phyloP scores from a whole-genome alignment of 2,113 vertebrate genomes.

The Cynopterus brachyotis region DNA sequence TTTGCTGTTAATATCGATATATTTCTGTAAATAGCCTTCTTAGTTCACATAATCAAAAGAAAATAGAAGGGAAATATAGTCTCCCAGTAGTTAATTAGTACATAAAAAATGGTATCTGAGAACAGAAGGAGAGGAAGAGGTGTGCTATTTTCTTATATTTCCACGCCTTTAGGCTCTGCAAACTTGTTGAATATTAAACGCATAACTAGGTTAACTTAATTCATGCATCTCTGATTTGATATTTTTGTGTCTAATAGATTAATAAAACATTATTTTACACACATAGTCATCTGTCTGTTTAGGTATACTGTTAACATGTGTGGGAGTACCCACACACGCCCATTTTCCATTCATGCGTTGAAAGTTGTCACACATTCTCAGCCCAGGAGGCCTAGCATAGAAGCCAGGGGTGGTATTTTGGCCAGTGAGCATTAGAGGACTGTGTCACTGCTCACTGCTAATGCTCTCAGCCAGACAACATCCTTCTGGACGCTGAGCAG shows the following conservation, averaged over 20 bases:
- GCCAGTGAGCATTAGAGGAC: background rate
- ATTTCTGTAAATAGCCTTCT: constrained; percentile 55
- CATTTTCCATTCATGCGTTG: background rate
- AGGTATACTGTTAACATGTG: background rate
- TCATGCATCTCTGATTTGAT: background rate
- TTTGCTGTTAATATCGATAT: constrained; percentile 60
- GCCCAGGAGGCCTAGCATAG: background rate
- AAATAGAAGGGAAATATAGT: constrained; percentile 28
- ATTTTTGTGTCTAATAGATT: background rate
- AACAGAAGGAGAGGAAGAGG: constrained; percentile 32
- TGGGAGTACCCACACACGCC: background rate
- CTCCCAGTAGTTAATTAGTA: constrained; percentile 59
- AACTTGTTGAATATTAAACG: background rate
- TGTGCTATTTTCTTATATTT: constrained; percentile 48
- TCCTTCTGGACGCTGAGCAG: background rate
- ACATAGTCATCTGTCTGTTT: background rate
- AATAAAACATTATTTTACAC: background rate
- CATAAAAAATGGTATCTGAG: constrained; percentile 57
- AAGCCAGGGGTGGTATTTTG: background rate
- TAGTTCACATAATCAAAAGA: constrained; percentile 42
- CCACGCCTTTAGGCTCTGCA: background rate
- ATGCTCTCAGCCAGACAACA: background rate
- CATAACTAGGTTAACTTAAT: background rate
- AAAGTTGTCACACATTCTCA: background rate
- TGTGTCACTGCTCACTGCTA: background rate